phyloP scores from a whole-genome alignment of 1,140 invertebrate species.

The Contarinia nasturtii region DNA sequence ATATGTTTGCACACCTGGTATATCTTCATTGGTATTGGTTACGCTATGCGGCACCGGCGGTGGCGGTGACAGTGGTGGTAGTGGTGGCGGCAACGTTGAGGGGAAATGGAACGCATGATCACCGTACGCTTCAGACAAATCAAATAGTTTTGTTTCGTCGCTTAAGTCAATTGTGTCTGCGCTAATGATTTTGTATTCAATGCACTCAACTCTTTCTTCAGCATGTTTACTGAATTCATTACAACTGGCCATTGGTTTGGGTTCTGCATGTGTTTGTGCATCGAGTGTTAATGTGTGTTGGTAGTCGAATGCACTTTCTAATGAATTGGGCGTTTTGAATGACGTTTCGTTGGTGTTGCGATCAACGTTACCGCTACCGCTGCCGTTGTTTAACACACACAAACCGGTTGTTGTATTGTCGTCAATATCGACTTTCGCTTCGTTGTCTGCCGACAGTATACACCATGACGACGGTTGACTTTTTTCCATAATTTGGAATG shows the following conservation, averaged over 20 bases:
- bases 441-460: too few species aligned
- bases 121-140: too few species aligned
- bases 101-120: too few species aligned
- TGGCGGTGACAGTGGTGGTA: too few species aligned
- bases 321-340: too few species aligned
- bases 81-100: too few species aligned
- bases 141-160: too few species aligned
- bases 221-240: not conserved
- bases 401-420: constrained; percentile 9
- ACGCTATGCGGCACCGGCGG: too few species aligned
- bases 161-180: too few species aligned
- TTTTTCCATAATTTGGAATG: not conserved
- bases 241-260: not conserved
- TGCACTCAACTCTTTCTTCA: not conserved
- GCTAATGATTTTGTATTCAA: constrained; percentile 5
- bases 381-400: not conserved
- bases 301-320: too few species aligned
- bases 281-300: not conserved
- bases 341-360: not conserved
- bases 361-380: not conserved
- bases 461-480: not conserved
- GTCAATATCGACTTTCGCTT: constrained; percentile 13
- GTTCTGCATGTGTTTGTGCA: not conserved
- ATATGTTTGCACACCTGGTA: too few species aligned
- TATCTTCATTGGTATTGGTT: too few species aligned